A percentile compares a stretch with the other conserved stretches of the same genome.
These are phyloP conservation scores for Bombus soroeensis DNA, from an alignment of 1,140 invertebrate genomes.

Conservation along the genomic window DNA sequence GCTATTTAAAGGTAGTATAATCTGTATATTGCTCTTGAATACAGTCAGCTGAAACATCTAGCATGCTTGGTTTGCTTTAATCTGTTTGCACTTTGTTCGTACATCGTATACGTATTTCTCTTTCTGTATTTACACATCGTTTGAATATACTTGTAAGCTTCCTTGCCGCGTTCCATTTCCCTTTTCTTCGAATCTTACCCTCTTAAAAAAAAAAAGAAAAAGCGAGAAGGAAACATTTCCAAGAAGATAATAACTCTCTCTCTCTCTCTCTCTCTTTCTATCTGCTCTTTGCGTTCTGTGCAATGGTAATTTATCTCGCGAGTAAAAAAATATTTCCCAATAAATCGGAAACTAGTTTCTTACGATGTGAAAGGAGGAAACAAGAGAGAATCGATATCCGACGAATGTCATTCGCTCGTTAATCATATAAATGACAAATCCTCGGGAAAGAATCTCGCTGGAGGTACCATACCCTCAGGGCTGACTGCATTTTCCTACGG, in stretches of 20 bases:
- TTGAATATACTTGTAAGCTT: neutral
- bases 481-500: neutral
- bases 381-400: neutral
- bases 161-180: neutral
- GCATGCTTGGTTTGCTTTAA: neutral
- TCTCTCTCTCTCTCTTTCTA: too few relatives aligned
- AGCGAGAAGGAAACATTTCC: too few relatives aligned
- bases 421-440: neutral
- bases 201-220: too few relatives aligned
- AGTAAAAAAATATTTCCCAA: too few relatives aligned
- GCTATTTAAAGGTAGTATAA: neutral
- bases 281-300: too few relatives aligned
- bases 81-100: slow-evolving; percentile 15
- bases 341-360: neutral
- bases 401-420: neutral
- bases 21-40: neutral
- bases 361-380: neutral
- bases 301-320: too few relatives aligned
- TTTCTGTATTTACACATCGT: neutral
- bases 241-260: too few relatives aligned
- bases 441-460: neutral
- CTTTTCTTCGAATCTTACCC: neutral
- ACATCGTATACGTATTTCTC: neutral
- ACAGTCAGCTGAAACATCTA: neutral
- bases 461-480: neutral